Conservation (phyloP, 2,888 invertebrate genomes). For the Troglohyphantes excavatus region DNA sequence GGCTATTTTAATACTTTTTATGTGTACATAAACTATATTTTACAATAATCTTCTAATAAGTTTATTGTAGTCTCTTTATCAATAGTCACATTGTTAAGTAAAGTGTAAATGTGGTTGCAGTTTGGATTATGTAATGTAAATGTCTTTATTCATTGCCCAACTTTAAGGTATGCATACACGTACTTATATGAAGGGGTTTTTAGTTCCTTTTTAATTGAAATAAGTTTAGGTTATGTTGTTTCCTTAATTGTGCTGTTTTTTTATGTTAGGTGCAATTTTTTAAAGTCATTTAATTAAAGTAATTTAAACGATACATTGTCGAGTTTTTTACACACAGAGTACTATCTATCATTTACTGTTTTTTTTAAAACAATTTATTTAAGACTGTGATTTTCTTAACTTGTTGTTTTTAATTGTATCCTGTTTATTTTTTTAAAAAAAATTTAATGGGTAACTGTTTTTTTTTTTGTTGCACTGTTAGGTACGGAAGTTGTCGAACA, state of each 20-base stretch:
- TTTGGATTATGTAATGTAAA: not conserved
- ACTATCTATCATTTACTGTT: too few relatives aligned
- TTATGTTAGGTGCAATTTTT: conserved; percentile 75
- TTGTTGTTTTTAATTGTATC: conserved; percentile 61
- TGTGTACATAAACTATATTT: not conserved
- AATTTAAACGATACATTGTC: conserved; percentile 55
- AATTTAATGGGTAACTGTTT: conserved; percentile 53
- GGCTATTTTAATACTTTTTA: not conserved
- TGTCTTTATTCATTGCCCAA: not conserved
- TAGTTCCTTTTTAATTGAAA: conserved; percentile 43
- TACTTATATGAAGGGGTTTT: conserved; percentile 60
- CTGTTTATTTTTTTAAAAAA: conserved; percentile 48
- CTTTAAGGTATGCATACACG: conserved; percentile 7
- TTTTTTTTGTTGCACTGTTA: conserved; percentile 54
- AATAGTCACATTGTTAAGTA: not conserved
- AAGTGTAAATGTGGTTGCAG: not conserved
- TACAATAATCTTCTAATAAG: not conserved
- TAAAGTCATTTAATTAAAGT: conserved; percentile 63
- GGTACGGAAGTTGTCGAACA: conserved; percentile 6
- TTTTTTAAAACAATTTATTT: conserved; percentile 60
- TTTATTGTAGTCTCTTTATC: not conserved
- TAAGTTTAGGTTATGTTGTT: conserved; percentile 3
- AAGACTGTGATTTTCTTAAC: conserved; percentile 77
- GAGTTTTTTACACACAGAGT: conserved; percentile 45
- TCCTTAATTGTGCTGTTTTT: conserved; percentile 33